Conservation (phyloP, 2,797 vertebrate genomes). For the Coregonus suidteri region DNA sequence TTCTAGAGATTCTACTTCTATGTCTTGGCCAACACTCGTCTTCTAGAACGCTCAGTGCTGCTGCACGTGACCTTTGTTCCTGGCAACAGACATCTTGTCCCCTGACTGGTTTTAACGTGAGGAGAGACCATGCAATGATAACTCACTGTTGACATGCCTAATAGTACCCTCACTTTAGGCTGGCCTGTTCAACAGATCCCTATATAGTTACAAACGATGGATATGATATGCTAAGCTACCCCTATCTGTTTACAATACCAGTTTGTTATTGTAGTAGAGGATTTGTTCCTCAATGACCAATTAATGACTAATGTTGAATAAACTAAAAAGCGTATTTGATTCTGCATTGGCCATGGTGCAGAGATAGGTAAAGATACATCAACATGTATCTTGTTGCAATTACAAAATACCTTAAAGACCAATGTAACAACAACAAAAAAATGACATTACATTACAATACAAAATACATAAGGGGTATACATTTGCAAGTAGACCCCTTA, state of each 20-base stretch:
- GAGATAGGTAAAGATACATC: no score
- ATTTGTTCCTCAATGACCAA: neutral
- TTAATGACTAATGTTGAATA: no score
- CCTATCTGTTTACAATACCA: neutral
- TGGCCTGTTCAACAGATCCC: slow-evolving; percentile 63
- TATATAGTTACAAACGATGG: slow-evolving; percentile 49
- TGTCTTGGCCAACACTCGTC: neutral
- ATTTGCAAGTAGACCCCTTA: no score
- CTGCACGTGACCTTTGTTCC: slow-evolving; percentile 35
- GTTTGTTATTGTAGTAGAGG: neutral
- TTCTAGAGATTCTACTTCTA: no score
- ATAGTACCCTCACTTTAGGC: slow-evolving; percentile 62
- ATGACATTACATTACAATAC: no score
- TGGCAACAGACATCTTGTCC: slow-evolving; percentile 31
- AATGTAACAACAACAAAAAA: no score
- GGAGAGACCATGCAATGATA: slow-evolving; percentile 47
- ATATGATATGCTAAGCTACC: slow-evolving; percentile 43
- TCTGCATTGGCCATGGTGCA: neutral
- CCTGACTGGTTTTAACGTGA: slow-evolving; percentile 5
- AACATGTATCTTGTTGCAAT: no score
- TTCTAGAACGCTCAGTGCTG: slow-evolving; percentile 24
- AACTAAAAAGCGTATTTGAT: neutral
- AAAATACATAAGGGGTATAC: no score
- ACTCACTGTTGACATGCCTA: slow-evolving; percentile 57
- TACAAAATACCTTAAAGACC: no score